Evolutionary conservation across 92 coral and sea anemone genomes (phyloP), one percentile per base, ranked within the genome.

Genomic region (Phenganax stokvisi): DNA sequence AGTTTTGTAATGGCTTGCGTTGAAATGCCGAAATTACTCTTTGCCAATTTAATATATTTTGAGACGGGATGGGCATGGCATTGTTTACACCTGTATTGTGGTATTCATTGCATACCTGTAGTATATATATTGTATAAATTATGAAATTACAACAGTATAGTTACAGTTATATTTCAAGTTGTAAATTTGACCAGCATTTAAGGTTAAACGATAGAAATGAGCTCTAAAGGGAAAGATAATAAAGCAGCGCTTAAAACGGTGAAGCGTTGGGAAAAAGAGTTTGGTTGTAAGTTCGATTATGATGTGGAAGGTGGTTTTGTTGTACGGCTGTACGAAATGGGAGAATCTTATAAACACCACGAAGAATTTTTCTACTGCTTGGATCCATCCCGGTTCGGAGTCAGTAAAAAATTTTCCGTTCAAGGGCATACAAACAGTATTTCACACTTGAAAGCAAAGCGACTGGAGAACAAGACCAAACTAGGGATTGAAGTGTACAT

Each of bases 401-500:
- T 67, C 73, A 28, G 31, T 67, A 67, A 67, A 28, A 67, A 67
- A 67, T 37, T 3, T 67, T 15, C 73, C 12, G 73, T 67, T 27
- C 73, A 67, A 67, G 30, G 27, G 4, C 73, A 67, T 28, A 28
- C 37, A 67, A 67, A 67, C 73, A 67, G 73, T 28, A 67, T 28
- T 16, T 28, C 73, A 28, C 73, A 67, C 31, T 67, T 67, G 73
- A 29, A 67, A 10, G 73, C 73, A 37, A 67, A 16, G 73, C 73
- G 73, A 15, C 12, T 67, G 73, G 73, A 67, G 31, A 37, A 67
- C 12, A 67, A 67, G 73, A 27, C 73, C 31, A 67, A 67, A 67
- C 17, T 67, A 37, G 73, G 73, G 12, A 67, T 67, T 27, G 73
- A 67, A 15, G 73, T 37, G 31, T 67, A 67, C 73, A 67, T 67